Base-by-base conservation (phyloP, 2,888 invertebrate species). In the Synergus japonicus region DNA sequence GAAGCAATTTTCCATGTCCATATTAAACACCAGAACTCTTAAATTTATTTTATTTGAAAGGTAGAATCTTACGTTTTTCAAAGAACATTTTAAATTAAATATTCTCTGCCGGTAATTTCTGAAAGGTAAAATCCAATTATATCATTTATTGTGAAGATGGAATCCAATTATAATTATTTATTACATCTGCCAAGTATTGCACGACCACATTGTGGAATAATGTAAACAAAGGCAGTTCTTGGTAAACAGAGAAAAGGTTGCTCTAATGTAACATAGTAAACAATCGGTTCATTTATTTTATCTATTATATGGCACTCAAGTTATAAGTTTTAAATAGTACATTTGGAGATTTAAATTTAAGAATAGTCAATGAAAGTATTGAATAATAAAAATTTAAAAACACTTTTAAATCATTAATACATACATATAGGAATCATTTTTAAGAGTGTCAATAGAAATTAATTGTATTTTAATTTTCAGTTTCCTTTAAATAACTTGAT, bases 161-260 rank as follows among this genome's bases (percentile, higher is more conserved):
- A 43, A 5, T 44, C 5, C 43, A 44, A 66, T 15, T n/a, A 10
- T 44, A 49, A 15, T 73, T 10, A 37, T 73, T 73, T 73, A 73
- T 73, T 73, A n/a, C 54, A 37, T n/a, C 54, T 29, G 9, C 4
- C 73, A 0, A 37, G 29, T 54, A 54, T 73, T n/a, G n/a, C 10
- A n/a, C n/a, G n/a, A 29, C n/a, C 73, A 66, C 66, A 37, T 73
- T 73, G 73, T 54, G n/a, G 9, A 69, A 29, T 69, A 49, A 37
- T 54, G 41, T 54, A 54, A 73, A 54, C 73, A 73, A 73, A 73
- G 49, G 73, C 5, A 41, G 37, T n/a, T n/a, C n/a, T 73, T 73
- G 49, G 73, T 49, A 73, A 73, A 73, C 41, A 54, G 37, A 37
- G 29, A n/a, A 73, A 73, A 54, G 73, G n/a, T 54, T 69, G 13